Base-by-base conservation (phyloP, 2,113 vertebrate genomes). In the Galeopterus variegatus region DNA sequence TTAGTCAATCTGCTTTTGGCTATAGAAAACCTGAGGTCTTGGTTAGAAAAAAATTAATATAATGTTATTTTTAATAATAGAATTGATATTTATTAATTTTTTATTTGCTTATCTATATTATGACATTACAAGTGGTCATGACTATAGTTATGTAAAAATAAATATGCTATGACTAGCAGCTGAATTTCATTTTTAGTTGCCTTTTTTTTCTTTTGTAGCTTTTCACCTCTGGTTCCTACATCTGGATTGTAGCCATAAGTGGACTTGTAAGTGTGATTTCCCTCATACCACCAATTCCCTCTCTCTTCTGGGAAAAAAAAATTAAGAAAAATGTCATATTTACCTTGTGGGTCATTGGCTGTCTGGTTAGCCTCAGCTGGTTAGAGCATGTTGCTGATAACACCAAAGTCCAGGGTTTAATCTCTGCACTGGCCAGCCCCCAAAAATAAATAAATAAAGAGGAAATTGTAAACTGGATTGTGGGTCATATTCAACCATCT, bases 211-310 rank as follows among this genome's bases (percentile, higher is more conserved):
- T 98, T 98, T 91, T 95, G 99, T 96, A 99, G 99, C 99, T 99
- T 97, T 98, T 99, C 98, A 99, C 99, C 19, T 99, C 99, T 96
- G 99, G 99, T 96, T 98, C 99, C 93, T 99, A 99, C 97, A 99
- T 99, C 99, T 99, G 99, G 99, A 99, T 99, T 97, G 98, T 99
- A 98, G 99, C 99, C 94, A 98, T 99, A 98, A 99, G 99, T 98
- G 99, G 99, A 97, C 96, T 99, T 99, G 99, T 99, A 98, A 99
- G 99, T 99, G 83, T 96, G 96, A 83, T 94, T 98, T 81, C 45
- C 48, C 24, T 36, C 45, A 24, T 82, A 21, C 24, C 33, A 33
- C 4, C 69, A n/a, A 17, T 62, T 52, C 24, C 24, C 48, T 97
- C 0, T 94, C 36, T 95, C 26, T 31, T 48, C 21, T 89, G 26